These are phyloP conservation scores for Aphidius gifuensis DNA, from an alignment of 1,140 invertebrate genomes.

Conservation along the genomic window DNA sequence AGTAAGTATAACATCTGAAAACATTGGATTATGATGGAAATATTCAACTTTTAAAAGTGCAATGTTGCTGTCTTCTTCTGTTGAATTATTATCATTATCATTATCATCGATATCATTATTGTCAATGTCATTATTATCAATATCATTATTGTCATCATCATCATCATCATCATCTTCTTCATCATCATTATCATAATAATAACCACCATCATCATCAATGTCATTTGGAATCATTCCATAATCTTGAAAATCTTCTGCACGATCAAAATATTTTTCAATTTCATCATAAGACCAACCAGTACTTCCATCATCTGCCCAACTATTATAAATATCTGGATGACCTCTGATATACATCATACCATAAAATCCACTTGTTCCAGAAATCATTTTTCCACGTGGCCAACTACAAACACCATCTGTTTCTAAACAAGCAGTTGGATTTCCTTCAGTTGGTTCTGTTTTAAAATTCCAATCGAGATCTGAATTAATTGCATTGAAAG, in stretches of 20 bases:
- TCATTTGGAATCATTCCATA: slow-evolving; percentile 34
- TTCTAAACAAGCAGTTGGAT: slow-evolving; percentile 51
- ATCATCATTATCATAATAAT: slow-evolving; percentile 25
- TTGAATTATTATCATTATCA: slow-evolving; percentile 30
- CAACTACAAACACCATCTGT: slow-evolving; percentile 65
- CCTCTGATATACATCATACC: slow-evolving; percentile 79
- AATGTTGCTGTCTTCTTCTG: slow-evolving; percentile 29
- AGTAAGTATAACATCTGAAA: slow-evolving; percentile 61
- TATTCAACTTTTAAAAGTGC: slow-evolving; percentile 37
- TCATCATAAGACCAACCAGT: slow-evolving; percentile 83
- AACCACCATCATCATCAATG: background rate
- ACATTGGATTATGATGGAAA: slow-evolving; percentile 55
- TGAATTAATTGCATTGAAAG: slow-evolving; percentile 59
- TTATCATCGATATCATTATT: slow-evolving; percentile 12
- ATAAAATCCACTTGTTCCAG: slow-evolving; percentile 70
- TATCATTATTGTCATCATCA: slow-evolving; percentile 28
- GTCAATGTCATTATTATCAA: too few species aligned
- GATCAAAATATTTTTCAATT: slow-evolving; percentile 61
- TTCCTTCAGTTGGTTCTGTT: slow-evolving; percentile 58
- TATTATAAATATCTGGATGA: slow-evolving; percentile 69
- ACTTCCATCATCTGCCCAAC: slow-evolving; percentile 74
- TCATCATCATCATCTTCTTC: slow-evolving; percentile 22
- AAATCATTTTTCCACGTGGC: slow-evolving; percentile 72
- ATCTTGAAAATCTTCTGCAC: slow-evolving; percentile 44
- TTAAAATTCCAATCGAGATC: slow-evolving; percentile 61